Base-by-base conservation (phyloP, 53 echinoderm and acorn worm species). In the Pentamera pediparva region DNA sequence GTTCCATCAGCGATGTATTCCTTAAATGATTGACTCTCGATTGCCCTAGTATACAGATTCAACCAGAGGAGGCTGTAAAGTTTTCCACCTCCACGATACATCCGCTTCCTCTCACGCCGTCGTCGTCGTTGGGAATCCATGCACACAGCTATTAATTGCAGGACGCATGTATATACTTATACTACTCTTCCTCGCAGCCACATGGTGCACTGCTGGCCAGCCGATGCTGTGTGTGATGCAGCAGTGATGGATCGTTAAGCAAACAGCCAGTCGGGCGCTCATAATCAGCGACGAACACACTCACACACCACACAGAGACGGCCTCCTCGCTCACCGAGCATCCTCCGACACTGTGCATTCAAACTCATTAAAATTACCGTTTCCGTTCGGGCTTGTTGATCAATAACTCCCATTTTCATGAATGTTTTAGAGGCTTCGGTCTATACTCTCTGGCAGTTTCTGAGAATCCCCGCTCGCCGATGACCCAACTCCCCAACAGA, bases 381-480 rank as follows among this genome's bases (percentile, higher is more conserved):
- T 72, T 72, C 73, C 73, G 73, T 54, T 72, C 73, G n/a, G n/a
- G n/a, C n/a, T 37, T 72, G 35, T 54, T 54, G 54, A 54, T 72
- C 73, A 72, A 72, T 72, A 72, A 72, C 73, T 52, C 52, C 73
- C 52, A 54, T 72, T 72, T 70, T 72, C 73, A 54, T 72, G 73
- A 72, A 72, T 72, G 73, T 72, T 72, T 72, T 72, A 67, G 67
- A 67, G 45, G 67, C 67, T 67, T 67, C 45, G 45, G 67, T 67
- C n/a, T n/a, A n/a, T 67, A 67, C 67, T 67, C n/a, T 67, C 41
- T 67, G 67, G 67, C 45, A 32, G 43, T 67, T 67, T 67, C 67
- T 67, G 67, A 40, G 67, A 67, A 67, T 67, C 67, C 45, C 39
- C 19, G 67, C 39, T 18, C 67, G n/a, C n/a, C n/a, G n/a, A n/a